These are phyloP conservation scores for Drosophila buzzatii DNA, from an alignment of 2,888 invertebrate genomes.

Conservation along the genomic window DNA sequence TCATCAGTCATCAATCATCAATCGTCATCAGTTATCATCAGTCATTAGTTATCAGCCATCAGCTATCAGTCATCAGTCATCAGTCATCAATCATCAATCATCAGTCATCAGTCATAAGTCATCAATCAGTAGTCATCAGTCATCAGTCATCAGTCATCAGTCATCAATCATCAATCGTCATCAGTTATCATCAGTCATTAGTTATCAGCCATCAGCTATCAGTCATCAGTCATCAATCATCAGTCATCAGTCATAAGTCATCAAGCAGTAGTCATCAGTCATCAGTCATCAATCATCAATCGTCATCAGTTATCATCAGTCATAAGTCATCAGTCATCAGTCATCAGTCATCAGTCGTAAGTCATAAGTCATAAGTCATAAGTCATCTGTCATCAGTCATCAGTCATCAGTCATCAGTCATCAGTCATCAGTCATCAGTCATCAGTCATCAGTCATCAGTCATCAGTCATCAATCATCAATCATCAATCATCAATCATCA, in stretches of 20 bases:
- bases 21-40: neutral
- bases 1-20: neutral
- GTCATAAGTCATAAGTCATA: neutral
- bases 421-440: neutral
- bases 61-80: too few species aligned
- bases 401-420: neutral
- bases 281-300: neutral
- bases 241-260: neutral
- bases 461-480: neutral
- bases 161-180: too few species aligned
- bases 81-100: too few species aligned
- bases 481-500: neutral
- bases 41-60: neutral
- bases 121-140: too few species aligned
- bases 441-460: neutral
- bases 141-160: too few species aligned
- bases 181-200: too few species aligned
- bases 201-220: too few species aligned
- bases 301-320: neutral
- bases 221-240: too few species aligned
- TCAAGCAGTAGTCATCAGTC: neutral
- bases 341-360: neutral
- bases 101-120: too few species aligned
- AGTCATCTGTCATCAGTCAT: neutral
- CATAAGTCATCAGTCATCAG: neutral